Base-by-base conservation (phyloP, 2,113 vertebrate genomes). In the Nipponia nippon region DNA sequence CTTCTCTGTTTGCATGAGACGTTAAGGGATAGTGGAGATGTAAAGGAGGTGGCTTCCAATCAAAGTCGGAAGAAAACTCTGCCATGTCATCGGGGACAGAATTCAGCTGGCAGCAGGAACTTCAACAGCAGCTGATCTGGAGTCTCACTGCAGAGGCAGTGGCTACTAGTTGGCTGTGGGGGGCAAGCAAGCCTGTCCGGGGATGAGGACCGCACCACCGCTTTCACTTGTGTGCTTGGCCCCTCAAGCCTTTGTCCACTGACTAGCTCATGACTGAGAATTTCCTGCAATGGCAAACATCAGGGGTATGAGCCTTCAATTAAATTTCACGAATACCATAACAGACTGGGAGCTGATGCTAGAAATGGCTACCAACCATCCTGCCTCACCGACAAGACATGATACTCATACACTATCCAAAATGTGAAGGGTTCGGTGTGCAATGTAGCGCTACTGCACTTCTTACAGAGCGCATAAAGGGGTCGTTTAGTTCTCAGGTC, bases 351-450 rank as follows among this genome's bases (percentile, higher is more conserved):
- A 84, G 44, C 23, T 67, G 76, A 78, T 30, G 25, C 32, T 63
- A 50, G 25, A 56, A 76, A 62, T 22, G 71, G 62, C 47, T 56
- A 59, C 59, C 47, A 63, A 34, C 3, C 29, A 16, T 10, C 32
- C 55, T 53, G 34, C 19, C 59, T 91, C 46, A 59, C 14, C 2
- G 4, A 9, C 3, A 34, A 38, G 50, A 30, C 12, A 5, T 0
- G 10, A 23, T 34, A 38, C 21, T 49, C 36, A 38, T 5, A 22
- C 11, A 20, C 47, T 26, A 53, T 42, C 58, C 58, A 23, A 83
- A 53, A 22, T 0, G 1, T 0, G 38, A 59, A 50, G 1, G 2
- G 9, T 11, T 59, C 2, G 1, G 34, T 0, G 1, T 34, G 38
- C 8, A 22, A 18, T 0, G 0, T 1, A 13, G 59, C n/a, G 18